Percentiles rank a stretch among this genome's conserved stretches.
Conservation (phyloP, 2,113 vertebrate species). For the Salvelinus fontinalis region DNA sequence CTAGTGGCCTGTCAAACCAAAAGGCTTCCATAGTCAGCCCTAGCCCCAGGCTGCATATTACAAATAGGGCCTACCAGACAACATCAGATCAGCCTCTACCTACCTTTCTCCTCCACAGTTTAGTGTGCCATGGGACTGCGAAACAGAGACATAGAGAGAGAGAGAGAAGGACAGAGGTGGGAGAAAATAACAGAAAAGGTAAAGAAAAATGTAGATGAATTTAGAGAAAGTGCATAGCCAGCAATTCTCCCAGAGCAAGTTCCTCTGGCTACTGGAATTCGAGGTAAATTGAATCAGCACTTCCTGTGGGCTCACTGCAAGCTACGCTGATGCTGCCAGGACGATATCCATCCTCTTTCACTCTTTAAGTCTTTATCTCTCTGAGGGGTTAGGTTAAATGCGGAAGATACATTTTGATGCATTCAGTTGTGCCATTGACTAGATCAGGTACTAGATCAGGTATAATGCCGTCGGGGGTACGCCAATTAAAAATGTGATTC, state of each 20-base stretch:
- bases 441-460: no score
- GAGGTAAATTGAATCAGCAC: conserved; percentile 49
- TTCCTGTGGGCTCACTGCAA: conserved; percentile 34
- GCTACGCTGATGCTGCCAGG: conserved; percentile 24
- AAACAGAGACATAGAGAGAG: conserved; percentile 5
- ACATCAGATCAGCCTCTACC: conserved; percentile 15
- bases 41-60: no score
- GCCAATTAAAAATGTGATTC: no score
- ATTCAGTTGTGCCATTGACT: no score
- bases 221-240: conserved; percentile 53
- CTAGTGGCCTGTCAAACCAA: no score
- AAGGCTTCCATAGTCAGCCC: no score
- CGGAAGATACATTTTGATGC: no score
- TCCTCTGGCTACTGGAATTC: conserved; percentile 44
- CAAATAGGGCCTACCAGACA: conserved; percentile 22
- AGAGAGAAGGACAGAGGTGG: conserved; percentile 25
- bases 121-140: conserved; percentile 18
- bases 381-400: no score
- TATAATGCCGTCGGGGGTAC: no score
- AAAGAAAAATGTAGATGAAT: conserved; percentile 47
- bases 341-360: not conserved
- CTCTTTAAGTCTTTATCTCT: not conserved
- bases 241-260: conserved; percentile 34
- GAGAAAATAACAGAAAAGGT: conserved; percentile 43
- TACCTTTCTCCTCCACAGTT: not conserved